Percentiles rank a stretch among this genome's conserved stretches.
Evolutionary conservation across 1,140 invertebrate genomes (phyloP).

Genomic region (Anthonomus grandis): DNA sequence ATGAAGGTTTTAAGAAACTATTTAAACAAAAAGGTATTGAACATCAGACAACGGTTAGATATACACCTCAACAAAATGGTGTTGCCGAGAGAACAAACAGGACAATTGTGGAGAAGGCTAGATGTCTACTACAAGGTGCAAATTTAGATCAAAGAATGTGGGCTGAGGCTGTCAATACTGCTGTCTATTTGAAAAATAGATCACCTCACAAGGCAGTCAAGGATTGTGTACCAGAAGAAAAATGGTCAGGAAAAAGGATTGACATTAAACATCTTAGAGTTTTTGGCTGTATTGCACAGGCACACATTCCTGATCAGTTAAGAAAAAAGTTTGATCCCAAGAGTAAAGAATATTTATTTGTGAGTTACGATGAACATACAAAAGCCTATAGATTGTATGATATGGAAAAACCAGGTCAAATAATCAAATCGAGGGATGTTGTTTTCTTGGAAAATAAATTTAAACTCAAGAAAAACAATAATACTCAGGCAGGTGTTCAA

Average conservation of each 20-base stretch:
- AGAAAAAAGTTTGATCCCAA: not conserved
- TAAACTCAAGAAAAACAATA: no score
- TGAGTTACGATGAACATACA: no score
- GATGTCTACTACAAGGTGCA: constrained; percentile 35
- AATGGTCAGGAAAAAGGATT: not conserved
- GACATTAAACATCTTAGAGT: not conserved
- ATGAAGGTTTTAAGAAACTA: constrained; percentile 29
- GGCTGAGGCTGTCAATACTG: constrained; percentile 44
- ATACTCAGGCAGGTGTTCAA: no score
- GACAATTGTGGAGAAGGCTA: constrained; percentile 38
- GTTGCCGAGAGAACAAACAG: constrained; percentile 43
- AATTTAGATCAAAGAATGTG: constrained; percentile 43
- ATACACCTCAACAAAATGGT: constrained; percentile 51
- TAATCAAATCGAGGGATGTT: no score
- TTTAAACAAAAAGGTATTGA: constrained; percentile 39
- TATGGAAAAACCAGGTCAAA: no score
- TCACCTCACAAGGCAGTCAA: not conserved
- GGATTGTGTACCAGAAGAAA: not conserved
- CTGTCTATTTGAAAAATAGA: constrained; percentile 44
- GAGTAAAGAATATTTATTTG: not conserved
- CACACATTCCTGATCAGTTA: not conserved
- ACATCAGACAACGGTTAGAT: constrained; percentile 44
- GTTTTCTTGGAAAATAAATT: no score
- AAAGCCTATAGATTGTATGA: no score
- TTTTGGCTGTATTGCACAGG: not conserved